Evolutionary conservation across 2,888 invertebrate species (phyloP), one percentile per base, ranked within the genome.

Genomic region (Anarsia innoxiella): DNA sequence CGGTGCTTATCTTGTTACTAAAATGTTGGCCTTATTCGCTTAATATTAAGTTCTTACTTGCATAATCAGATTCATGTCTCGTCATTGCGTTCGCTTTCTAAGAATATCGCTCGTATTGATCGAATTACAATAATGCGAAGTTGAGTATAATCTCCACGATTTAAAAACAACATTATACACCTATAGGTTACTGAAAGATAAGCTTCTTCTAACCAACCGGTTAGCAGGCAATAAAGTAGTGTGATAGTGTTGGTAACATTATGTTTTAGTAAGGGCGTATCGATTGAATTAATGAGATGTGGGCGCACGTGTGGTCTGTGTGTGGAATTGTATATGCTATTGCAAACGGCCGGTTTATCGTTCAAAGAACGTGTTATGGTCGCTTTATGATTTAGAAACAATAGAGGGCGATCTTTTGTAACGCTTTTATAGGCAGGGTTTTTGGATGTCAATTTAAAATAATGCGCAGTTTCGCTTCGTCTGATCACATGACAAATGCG

Each of bases 251-350:
- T 65, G 55, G 66, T 57, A 65, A 66, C 71, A 66, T 75, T 70
- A 79, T 74, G 76, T 72, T 75, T 71, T 60, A 67, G 67, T 69
- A 68, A 74, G 66, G 74, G 68, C 69, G 72, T 76, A 78, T 77
- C 75, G 69, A 73, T 73, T 71, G 83, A 82, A 80, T 84, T 83
- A 84, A 84, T 83, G 73, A 70, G 76, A 83, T 83, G 76, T 66
- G 72, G 72, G 72, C 70, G 58, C 73, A 69, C 73, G 82, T 80
- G 82, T 76, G 83, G 83, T 77, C 82, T 65, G 66, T 61, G 67
- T 66, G 62, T 55, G 45, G 68, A 67, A 68, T 66, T 55, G 66
- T 59, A 56, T 54, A 64, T 64, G 53, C 51, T 66, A 59, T 66
- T 71, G 60, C 62, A 69, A 75, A 78, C 65, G 66, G 58, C 53